phyloP scores from a whole-genome alignment of 2,797 vertebrate species.

The Anomalospiza imberbis region DNA sequence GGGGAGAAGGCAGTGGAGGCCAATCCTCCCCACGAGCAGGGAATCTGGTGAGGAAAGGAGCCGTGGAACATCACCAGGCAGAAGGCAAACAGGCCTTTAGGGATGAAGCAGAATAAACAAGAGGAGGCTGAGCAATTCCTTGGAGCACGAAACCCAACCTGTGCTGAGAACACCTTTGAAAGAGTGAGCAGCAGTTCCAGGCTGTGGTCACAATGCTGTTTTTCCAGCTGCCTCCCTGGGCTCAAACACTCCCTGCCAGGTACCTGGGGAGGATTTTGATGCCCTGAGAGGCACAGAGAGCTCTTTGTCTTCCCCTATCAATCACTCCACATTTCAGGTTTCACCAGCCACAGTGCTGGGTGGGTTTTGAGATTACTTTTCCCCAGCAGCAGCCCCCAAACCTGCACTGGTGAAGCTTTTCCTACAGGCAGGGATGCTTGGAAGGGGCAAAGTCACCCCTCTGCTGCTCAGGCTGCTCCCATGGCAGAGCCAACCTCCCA shows the following conservation, averaged over 20 bases:
- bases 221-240: conserved; percentile 41
- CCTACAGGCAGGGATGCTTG: not conserved
- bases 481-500: not conserved
- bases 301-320: conserved; percentile 9
- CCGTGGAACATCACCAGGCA: not conserved
- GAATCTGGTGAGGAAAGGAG: not conserved
- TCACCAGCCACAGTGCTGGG: not conserved
- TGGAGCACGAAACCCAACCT: not conserved
- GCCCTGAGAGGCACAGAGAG: not conserved
- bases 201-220: not conserved
- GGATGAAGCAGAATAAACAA: not conserved
- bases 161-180: not conserved
- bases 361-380: not conserved
- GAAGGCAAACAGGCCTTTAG: not conserved
- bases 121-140: not conserved
- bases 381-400: not conserved
- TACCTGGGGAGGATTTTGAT: not conserved
- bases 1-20: not conserved
- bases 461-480: not conserved
- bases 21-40: not conserved
- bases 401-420: accelerated
- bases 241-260: not conserved
- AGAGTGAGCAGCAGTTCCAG: accelerated
- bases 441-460: not conserved
- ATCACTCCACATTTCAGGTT: not conserved